A percentile compares a stretch with the other conserved stretches of the same genome.
These are phyloP conservation scores for Oophaga sylvatica DNA, from an alignment of 2,797 vertebrate species.

Conservation along the genomic window DNA sequence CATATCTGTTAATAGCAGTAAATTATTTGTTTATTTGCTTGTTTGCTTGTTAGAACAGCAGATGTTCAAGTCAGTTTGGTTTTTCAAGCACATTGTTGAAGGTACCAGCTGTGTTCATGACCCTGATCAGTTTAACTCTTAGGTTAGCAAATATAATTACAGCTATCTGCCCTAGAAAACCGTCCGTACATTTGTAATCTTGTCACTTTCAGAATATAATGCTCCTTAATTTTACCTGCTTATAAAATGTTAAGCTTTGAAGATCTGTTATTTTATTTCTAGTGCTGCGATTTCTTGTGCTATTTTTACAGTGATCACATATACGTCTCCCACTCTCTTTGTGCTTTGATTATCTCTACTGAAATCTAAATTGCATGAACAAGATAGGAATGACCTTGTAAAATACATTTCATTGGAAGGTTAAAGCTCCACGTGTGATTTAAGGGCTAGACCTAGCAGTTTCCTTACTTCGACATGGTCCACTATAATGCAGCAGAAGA, in stretches of 20 bases:
- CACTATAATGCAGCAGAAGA: background rate
- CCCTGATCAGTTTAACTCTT: slow-evolving; percentile 44
- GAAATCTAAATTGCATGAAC: background rate
- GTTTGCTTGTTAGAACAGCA: slow-evolving; percentile 20
- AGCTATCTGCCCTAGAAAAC: background rate
- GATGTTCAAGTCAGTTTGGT: slow-evolving; percentile 40
- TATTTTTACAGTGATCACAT: background rate
- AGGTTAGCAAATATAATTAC: slow-evolving; percentile 21
- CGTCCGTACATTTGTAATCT: background rate
- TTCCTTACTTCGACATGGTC: background rate
- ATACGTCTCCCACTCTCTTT: background rate
- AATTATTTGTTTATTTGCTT: slow-evolving; percentile 5
- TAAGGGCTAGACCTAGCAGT: background rate
- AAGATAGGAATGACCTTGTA: background rate
- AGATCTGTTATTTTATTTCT: background rate
- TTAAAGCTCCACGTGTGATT: background rate
- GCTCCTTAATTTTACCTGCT: background rate
- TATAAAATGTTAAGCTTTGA: background rate
- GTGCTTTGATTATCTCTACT: background rate
- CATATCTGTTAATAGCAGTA: slow-evolving; percentile 6
- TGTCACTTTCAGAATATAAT: background rate
- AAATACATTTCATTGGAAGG: background rate
- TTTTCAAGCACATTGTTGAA: slow-evolving; percentile 31
- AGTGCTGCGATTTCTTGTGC: background rate
- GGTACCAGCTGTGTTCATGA: slow-evolving; percentile 54